These are phyloP conservation scores for Tretioscincus oriximinensis DNA, from an alignment of 2,113 vertebrate genomes.

Conservation along the genomic window DNA sequence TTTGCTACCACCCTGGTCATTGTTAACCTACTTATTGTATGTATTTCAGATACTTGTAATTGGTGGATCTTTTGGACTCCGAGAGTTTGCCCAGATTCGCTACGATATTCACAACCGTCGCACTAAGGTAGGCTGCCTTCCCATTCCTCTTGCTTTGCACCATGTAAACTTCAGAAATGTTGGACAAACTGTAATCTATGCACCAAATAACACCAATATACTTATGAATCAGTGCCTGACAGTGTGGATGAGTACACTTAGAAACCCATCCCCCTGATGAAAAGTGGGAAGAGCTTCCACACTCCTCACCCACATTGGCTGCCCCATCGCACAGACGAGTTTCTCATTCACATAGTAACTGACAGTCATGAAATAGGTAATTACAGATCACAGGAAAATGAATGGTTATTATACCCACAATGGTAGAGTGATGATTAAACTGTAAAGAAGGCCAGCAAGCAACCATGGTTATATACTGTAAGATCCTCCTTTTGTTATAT, in stretches of 20 bases:
- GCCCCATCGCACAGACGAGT: too few relatives aligned
- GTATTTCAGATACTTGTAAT: slow-evolving; percentile 84
- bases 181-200: not conserved
- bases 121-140: slow-evolving; percentile 75
- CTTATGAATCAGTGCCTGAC: not conserved
- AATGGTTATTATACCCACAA: not conserved
- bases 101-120: slow-evolving; percentile 85
- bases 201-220: not conserved
- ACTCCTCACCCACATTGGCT: too few relatives aligned
- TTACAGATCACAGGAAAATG: not conserved
- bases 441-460: too few relatives aligned
- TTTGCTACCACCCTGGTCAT: not conserved
- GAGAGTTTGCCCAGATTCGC: slow-evolving; percentile 92
- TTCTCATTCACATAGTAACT: too few relatives aligned
- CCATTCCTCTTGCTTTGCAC: not conserved
- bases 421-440: too few relatives aligned
- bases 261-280: too few relatives aligned
- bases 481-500: too few relatives aligned
- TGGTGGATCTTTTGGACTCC: slow-evolving; percentile 92
- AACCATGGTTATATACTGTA: too few relatives aligned
- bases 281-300: too few relatives aligned
- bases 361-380: not conserved
- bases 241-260: too few relatives aligned
- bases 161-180: not conserved
- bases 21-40: slow-evolving; percentile 22